Percentiles rank a stretch among this genome's conserved stretches.
Evolutionary conservation across 64 coral and sea anemone genomes (phyloP).

Genomic region (Porites lutea): DNA sequence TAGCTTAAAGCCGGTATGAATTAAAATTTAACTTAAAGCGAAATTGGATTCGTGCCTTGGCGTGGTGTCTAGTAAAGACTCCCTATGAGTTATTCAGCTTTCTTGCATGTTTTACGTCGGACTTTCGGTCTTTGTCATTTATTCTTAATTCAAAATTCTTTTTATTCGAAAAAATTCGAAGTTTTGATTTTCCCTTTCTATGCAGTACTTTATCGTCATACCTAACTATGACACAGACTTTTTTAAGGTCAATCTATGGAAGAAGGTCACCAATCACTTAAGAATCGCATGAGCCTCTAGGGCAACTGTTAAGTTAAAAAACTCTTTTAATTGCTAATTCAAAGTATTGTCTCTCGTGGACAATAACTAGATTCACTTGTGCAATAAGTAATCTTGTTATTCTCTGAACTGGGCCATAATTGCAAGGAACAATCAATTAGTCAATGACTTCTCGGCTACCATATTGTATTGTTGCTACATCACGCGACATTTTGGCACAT

Average conservation of each 20-base stretch:
- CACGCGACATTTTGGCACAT: neutral
- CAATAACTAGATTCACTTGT: constrained; percentile 7
- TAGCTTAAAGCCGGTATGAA: neutral
- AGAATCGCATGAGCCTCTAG: neutral
- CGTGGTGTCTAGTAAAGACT: neutral
- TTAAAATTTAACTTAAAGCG: neutral
- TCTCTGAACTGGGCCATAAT: too few species aligned
- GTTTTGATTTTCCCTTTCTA: neutral
- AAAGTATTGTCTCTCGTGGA: neutral
- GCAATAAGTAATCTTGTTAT: constrained; percentile 25
- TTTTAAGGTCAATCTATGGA: too few species aligned
- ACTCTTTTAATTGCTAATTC: too few species aligned
- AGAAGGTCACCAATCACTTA: neutral
- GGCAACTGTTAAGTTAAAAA: too few species aligned
- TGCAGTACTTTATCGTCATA: neutral
- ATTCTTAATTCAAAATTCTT: neutral
- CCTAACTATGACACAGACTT: too few species aligned
- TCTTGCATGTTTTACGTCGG: neutral
- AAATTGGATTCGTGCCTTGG: neutral
- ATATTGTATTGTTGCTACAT: neutral
- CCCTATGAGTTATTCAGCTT: neutral
- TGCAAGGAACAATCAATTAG: neutral
- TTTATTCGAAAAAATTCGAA: neutral
- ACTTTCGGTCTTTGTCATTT: constrained; percentile 18
- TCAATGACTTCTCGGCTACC: neutral